Percentiles rank a stretch among this genome's conserved stretches.
Evolutionary conservation across 2,888 invertebrate genomes (phyloP).

Genomic region (Chesias legatella): DNA sequence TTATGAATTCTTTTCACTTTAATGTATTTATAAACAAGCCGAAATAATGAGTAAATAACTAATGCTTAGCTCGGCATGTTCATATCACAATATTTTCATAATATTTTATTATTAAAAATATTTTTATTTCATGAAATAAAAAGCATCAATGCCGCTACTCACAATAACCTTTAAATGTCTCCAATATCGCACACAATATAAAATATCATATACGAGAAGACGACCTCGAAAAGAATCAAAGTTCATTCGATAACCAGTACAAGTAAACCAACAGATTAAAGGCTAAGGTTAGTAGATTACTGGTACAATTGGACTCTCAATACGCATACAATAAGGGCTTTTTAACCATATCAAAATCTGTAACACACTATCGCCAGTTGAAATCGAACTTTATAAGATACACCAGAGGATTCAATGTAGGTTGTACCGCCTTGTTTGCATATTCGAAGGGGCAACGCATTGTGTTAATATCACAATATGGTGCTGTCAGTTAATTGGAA

Average conservation of each 20-base stretch:
- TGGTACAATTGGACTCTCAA: slow-evolving; percentile 50
- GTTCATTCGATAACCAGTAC: slow-evolving; percentile 6
- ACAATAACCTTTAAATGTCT: no score
- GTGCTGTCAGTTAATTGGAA: slow-evolving; percentile 80
- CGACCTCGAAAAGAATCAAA: slow-evolving; percentile 8
- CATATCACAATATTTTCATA: no score
- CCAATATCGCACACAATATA: no score
- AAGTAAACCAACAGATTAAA: slow-evolving; percentile 16
- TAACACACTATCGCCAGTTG: slow-evolving; percentile 23
- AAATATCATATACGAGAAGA: neutral
- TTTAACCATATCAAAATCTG: slow-evolving; percentile 49
- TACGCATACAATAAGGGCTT: slow-evolving; percentile 54
- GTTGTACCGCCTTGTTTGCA: slow-evolving; percentile 24
- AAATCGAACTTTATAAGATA: slow-evolving; percentile 22
- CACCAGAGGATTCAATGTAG: slow-evolving; percentile 30
- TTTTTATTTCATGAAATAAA: no score
- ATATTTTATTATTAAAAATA: no score
- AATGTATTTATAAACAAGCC: no score
- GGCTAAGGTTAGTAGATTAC: slow-evolving; percentile 32
- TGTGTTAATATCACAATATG: slow-evolving; percentile 80
- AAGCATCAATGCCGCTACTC: no score
- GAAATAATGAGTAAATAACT: no score
- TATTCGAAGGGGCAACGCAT: slow-evolving; percentile 57
- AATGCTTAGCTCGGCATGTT: no score
- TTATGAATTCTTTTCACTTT: no score